Evolutionary conservation across 2,113 vertebrate genomes (phyloP).

Genomic region (Phoenicopterus ruber): DNA sequence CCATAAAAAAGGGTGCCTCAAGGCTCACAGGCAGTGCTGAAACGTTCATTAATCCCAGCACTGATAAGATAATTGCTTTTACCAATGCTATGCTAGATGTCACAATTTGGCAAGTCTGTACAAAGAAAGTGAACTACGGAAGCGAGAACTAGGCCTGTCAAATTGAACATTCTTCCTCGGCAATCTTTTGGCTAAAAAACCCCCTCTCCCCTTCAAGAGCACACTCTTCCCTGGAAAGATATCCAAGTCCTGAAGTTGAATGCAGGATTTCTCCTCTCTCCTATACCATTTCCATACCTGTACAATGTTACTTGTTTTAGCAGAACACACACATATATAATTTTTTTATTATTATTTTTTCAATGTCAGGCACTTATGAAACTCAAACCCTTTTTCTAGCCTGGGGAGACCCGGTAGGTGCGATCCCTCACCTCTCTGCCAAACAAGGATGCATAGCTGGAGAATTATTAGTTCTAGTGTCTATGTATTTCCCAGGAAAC

Average conservation of each 20-base stretch:
- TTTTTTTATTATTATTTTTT: neutral
- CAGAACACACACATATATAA: slow-evolving; percentile 32
- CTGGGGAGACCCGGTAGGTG: neutral
- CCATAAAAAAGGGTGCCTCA: slow-evolving; percentile 31
- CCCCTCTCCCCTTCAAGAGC: neutral
- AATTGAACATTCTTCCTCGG: slow-evolving; percentile 31
- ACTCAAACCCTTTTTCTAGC: neutral
- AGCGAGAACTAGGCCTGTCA: slow-evolving; percentile 38
- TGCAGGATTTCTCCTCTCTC: neutral
- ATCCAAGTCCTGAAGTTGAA: neutral
- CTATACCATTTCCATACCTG: slow-evolving; percentile 6
- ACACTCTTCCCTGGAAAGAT: neutral
- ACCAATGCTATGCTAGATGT: slow-evolving; percentile 35
- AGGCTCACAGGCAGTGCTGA: slow-evolving; percentile 48
- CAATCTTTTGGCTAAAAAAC: slow-evolving; percentile 39
- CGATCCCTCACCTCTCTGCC: neutral
- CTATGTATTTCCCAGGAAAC: slow-evolving; percentile 13
- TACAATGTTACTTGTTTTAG: slow-evolving; percentile 55
- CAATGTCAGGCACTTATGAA: slow-evolving; percentile 72
- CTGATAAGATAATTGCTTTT: slow-evolving; percentile 55
- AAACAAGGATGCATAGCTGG: slow-evolving; percentile 17
- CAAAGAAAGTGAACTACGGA: slow-evolving; percentile 57
- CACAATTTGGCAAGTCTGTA: slow-evolving; percentile 64
- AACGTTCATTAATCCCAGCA: slow-evolving; percentile 46
- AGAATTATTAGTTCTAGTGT: slow-evolving; percentile 11